A percentile compares a stretch with the other conserved stretches of the same genome.
These are phyloP conservation scores for Anneissia japonica DNA, from an alignment of 35 echinoderm and acorn worm genomes.

Conservation along the genomic window DNA sequence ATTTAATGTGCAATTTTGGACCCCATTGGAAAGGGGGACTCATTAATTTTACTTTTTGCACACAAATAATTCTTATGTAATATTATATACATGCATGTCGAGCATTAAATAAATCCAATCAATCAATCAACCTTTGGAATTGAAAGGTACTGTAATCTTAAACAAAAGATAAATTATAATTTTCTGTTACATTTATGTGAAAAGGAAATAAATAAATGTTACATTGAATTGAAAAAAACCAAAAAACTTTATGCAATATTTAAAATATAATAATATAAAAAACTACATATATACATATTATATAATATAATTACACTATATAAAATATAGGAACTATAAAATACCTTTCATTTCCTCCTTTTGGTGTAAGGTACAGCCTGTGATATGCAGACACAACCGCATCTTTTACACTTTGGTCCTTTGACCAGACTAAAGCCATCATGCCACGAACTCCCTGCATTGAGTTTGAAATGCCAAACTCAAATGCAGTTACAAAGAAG, in stretches of 20 bases:
- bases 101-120: no score
- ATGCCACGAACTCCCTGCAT: constrained; percentile 73
- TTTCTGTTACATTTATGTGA: no score
- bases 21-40: no score
- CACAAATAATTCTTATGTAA: no score
- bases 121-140: no score
- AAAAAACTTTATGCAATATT: neutral
- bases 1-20: no score
- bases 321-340: neutral
- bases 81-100: no score
- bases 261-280: neutral
- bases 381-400: constrained; percentile 82
- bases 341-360: constrained; percentile 65
- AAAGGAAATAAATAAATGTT: no score
- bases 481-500: constrained; percentile 86
- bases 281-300: neutral
- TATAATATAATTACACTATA: neutral
- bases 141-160: no score
- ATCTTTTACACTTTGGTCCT: constrained; percentile 85
- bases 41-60: no score
- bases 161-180: no score
- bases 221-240: neutral
- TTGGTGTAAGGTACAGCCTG: constrained; percentile 61
- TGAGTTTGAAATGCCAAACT: constrained; percentile 83
- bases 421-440: constrained; percentile 87